Base-by-base conservation (phyloP, 2,113 vertebrate genomes). In the Syngnathoides biaculeatus region DNA sequence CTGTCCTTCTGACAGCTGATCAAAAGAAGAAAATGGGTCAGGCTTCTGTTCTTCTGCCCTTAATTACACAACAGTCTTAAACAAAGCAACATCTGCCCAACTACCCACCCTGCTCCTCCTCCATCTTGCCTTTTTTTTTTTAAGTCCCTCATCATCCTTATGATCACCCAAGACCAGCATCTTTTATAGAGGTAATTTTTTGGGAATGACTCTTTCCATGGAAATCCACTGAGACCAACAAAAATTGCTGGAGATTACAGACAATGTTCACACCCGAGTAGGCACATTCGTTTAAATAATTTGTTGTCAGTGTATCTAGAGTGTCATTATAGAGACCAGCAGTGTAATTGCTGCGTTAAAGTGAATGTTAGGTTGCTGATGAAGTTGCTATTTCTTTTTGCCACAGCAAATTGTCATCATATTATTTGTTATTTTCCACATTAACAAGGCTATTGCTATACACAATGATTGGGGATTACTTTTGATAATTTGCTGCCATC, bases 1-100 rank as follows among this genome's bases (percentile, higher is more conserved):
- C 52, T 45, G 64, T 66, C 68, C 67, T 64, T 50, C 69, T 78
- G 84, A 82, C 79, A 78, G 68, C 81, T 85, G 84, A 86, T 84
- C 84, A 86, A 84, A 85, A 79, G 81, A 67, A 77, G 79, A 79
- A 85, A 88, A 85, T 88, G 81, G 87, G 85, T 87, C 87, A 88
- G 74, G 81, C 80, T 80, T 86, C 86, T 81, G 80, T 81, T 81
- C 76, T 72, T 70, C 76, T 77, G 70, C 74, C 79, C 78, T 84
- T 88, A 88, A 88, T 88, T 87, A 87, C 86, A 81, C 77, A 83
- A 87, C 83, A 84, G 78, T 78, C 69, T 83, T 84, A 85, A 83
- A 88, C 87, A 88, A 88, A 88, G 87, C 81, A 87, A 86, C 87
- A 87, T 88, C 87, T 88, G 87, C 78, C 81, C 77, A 70, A 73